Evolutionary conservation across 1,140 invertebrate species (phyloP).

Genomic region (Matsumurasca onukii): DNA sequence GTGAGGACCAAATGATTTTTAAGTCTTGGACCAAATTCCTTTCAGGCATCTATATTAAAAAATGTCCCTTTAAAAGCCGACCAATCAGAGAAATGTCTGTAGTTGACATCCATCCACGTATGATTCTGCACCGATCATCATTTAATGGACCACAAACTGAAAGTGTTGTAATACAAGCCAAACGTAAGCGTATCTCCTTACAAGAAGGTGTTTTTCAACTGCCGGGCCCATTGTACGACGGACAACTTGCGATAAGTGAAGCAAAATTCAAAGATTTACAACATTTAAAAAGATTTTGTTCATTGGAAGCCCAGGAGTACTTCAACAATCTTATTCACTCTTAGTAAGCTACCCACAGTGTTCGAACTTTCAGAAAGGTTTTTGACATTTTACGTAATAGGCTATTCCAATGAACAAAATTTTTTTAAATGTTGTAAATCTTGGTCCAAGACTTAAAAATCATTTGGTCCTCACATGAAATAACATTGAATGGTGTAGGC

Average conservation of each 20-base stretch:
- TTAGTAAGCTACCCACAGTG: neutral
- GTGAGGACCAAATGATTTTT: constrained; percentile 25
- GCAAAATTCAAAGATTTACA: constrained; percentile 24
- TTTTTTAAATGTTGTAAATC: too few relatives aligned
- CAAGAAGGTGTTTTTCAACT: constrained; percentile 24
- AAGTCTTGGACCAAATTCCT: constrained; percentile 29
- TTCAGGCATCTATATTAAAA: constrained; percentile 4
- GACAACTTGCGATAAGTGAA: constrained; percentile 14
- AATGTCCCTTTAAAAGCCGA: constrained; percentile 19
- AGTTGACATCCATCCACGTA: constrained; percentile 12
- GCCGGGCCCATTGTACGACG: neutral
- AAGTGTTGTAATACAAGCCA: constrained; percentile 28
- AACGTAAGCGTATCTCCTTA: constrained; percentile 15
- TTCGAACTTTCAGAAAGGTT: neutral
- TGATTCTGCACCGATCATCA: constrained; percentile 19
- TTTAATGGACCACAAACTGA: constrained; percentile 30
- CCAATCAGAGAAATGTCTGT: constrained; percentile 28
- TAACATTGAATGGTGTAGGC: too few relatives aligned
- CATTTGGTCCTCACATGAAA: too few relatives aligned
- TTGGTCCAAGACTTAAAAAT: too few relatives aligned
- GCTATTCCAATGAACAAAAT: too few relatives aligned
- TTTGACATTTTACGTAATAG: too few relatives aligned
- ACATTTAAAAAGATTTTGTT: constrained; percentile 30
- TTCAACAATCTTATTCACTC: constrained; percentile 8
- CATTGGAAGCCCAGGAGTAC: constrained; percentile 27